A percentile compares a stretch with the other conserved stretches of the same genome.
These are phyloP conservation scores for Drosophila rellima DNA, from an alignment of 2,888 invertebrate species.

Conservation along the genomic window DNA sequence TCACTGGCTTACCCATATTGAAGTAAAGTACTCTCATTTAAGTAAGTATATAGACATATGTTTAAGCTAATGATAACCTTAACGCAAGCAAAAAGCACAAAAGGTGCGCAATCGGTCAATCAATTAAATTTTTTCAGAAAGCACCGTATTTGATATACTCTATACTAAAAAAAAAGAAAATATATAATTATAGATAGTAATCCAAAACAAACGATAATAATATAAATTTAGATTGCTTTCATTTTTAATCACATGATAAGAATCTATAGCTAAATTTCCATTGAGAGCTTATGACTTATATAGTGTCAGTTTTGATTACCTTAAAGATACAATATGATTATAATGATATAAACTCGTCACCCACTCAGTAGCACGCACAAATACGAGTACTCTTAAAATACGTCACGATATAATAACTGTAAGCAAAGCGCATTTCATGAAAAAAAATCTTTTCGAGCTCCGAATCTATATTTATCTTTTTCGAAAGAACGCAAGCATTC, in stretches of 20 bases:
- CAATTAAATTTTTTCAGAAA: neutral
- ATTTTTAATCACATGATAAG: neutral
- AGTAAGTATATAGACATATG: conserved; percentile 4
- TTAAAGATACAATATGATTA: conserved; percentile 9
- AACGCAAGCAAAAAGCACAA: neutral
- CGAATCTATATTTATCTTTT: conserved; percentile 69
- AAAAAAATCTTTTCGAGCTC: conserved; percentile 31
- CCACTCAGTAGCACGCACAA: conserved; percentile 35
- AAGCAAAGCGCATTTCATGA: conserved; percentile 59
- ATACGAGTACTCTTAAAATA: neutral
- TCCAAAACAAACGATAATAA: no score
- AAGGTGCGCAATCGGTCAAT: conserved; percentile 9
- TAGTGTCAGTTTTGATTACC: neutral
- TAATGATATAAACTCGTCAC: conserved; percentile 22
- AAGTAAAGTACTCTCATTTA: neutral
- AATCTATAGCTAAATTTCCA: neutral
- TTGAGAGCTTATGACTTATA: neutral
- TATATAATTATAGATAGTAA: no score
- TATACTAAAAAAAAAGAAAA: no score
- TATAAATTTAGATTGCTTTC: no score
- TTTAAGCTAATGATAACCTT: conserved; percentile 8
- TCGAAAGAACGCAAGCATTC: conserved; percentile 23
- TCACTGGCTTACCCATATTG: neutral
- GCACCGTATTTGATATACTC: neutral
- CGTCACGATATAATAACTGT: conserved; percentile 40